Percentiles rank a stretch among this genome's conserved stretches.
phyloP scores from a whole-genome alignment of 2,113 vertebrate genomes.

The Micromys minutus region DNA sequence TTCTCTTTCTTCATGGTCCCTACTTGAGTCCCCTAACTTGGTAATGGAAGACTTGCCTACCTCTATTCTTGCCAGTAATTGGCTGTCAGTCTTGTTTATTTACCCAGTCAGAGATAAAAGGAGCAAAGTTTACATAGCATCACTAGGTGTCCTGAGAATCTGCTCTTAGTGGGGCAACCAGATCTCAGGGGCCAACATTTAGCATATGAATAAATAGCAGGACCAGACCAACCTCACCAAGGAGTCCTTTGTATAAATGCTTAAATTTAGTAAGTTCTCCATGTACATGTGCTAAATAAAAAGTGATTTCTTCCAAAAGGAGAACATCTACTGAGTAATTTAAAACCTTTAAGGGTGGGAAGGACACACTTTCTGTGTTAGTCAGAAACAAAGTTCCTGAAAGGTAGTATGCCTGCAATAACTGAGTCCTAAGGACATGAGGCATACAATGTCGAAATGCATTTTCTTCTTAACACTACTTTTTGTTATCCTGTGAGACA shows the following conservation, averaged over 20 bases:
- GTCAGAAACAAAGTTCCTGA: not conserved
- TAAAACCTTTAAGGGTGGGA: not conserved
- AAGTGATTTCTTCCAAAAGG: slow-evolving; percentile 4
- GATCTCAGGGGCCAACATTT: too few relatives aligned
- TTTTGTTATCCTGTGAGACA: not conserved
- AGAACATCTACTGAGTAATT: not conserved
- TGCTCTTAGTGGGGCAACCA: too few relatives aligned
- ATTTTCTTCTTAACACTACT: not conserved
- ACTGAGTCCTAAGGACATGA: not conserved
- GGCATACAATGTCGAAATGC: not conserved
- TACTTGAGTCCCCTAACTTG: too few relatives aligned
- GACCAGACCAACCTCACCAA: not conserved
- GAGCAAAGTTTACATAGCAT: too few relatives aligned
- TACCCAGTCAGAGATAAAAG: too few relatives aligned
- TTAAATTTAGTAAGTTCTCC: slow-evolving; percentile 6
- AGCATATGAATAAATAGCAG: too few relatives aligned
- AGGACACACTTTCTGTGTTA: not conserved
- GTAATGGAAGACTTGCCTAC: too few relatives aligned
- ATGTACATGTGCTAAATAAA: slow-evolving; percentile 10
- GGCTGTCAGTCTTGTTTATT: too few relatives aligned
- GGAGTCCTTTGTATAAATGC: not conserved
- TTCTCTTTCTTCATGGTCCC: too few relatives aligned
- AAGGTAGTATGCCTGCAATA: not conserved
- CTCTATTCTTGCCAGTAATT: too few relatives aligned
- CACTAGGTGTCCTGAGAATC: too few relatives aligned